Base-by-base conservation (phyloP, 1,140 invertebrate genomes). In the Atta cephalotes region DNA sequence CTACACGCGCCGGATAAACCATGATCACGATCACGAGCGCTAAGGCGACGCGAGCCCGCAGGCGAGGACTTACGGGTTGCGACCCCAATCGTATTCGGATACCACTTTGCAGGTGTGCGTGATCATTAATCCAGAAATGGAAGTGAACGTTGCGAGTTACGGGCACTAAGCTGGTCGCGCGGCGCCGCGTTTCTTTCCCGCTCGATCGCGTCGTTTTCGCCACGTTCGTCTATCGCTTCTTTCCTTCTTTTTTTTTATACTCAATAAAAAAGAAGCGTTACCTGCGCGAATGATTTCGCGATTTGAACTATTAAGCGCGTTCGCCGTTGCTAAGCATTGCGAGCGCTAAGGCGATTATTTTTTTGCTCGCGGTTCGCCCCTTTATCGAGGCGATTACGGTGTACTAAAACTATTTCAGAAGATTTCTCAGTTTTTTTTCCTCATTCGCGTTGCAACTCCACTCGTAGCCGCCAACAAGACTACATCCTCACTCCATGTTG, bases 61-160 rank as follows among this genome's bases (percentile, higher is more conserved):
- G 88, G 89, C 89, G 87, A 90, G 88, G 88, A 90, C 89, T 87
- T 31, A 89, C 85, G 84, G 90, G 90, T 88, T 90, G 89, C 87
- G 89, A 90, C 89, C 90, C 90, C 87, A 88, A 91, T 90, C 81
- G 90, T 62, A 82, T 90, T 88, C 87, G 89, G 81, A 90, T 78
- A 78, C 72, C n/a, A 56, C 45, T 84, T 80, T 88, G 87, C 87
- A 88, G 89, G 89, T 91, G 89, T 88, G 82, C 87, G 90, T 87
- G 82, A 85, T 88, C 89, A 91, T 91, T 91, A 90, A 91, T 91
- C 90, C 90, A 90, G 82, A 91, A 90, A 91, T 91, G 90, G 90
- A 90, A 88, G 89, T 88, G 89, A 90, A 90, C 87, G 89, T 88
- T 62, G 56, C 60, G 78, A 56, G 74, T 72, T 60, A 74, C 88